Evolutionary conservation across 2,888 invertebrate species (phyloP).

Genomic region (Drosophila mulleri): DNA sequence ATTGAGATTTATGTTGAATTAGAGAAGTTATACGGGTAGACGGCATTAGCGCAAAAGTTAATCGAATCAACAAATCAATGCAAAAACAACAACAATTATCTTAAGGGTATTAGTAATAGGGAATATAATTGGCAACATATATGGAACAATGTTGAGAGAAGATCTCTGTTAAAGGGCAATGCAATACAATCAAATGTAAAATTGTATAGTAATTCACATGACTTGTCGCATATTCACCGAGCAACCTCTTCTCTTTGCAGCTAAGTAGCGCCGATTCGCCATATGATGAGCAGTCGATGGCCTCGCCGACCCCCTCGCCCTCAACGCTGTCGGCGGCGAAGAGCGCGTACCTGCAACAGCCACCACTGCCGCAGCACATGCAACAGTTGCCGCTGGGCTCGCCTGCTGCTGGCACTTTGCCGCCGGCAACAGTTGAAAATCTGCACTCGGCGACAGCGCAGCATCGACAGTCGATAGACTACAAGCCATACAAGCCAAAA

Average conservation of each 20-base stretch:
- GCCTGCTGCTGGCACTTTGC: constrained; percentile 81
- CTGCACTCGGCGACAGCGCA: constrained; percentile 61
- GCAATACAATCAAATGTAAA: no score
- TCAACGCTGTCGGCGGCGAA: constrained; percentile 76
- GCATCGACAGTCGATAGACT: constrained; percentile 84
- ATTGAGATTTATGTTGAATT: no score
- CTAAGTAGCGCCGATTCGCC: constrained; percentile 83
- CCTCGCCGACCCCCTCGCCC: constrained; percentile 69
- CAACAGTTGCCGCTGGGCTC: constrained; percentile 81
- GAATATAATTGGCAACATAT: no score
- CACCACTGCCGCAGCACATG: constrained; percentile 65
- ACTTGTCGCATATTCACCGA: neutral
- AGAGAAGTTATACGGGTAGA: no score
- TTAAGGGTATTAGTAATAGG: no score
- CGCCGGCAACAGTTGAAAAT: constrained; percentile 65
- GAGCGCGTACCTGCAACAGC: constrained; percentile 72
- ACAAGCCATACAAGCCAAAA: constrained; percentile 90
- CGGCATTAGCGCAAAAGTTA: no score
- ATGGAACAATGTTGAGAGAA: no score
- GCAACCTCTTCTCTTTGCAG: constrained; percentile 50
- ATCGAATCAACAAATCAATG: no score
- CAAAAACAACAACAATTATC: no score
- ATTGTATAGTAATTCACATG: neutral
- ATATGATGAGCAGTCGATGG: constrained; percentile 80
- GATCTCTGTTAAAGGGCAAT: no score